These are phyloP conservation scores for Cylas formicarius DNA, from an alignment of 1,140 invertebrate genomes.

Conservation along the genomic window DNA sequence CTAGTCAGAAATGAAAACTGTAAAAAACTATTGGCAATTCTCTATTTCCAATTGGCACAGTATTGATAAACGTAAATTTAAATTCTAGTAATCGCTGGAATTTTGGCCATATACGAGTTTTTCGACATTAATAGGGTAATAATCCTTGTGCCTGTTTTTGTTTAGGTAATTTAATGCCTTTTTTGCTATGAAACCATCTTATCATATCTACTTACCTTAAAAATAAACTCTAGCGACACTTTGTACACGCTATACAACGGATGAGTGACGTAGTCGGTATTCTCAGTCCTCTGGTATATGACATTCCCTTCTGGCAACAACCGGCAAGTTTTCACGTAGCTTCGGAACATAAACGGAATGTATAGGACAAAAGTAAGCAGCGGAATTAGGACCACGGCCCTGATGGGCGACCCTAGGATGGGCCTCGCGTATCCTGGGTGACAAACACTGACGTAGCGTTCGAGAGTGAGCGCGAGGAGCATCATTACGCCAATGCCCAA, in stretches of 20 bases:
- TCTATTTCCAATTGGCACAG: too few relatives aligned
- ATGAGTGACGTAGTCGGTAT: constrained; percentile 43
- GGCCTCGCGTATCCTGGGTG: constrained; percentile 60
- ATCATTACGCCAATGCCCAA: constrained; percentile 69
- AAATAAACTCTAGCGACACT: constrained; percentile 56
- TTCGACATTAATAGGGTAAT: too few relatives aligned
- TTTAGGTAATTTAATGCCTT: too few relatives aligned
- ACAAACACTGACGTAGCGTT: constrained; percentile 75
- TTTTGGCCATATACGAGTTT: too few relatives aligned
- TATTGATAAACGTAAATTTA: too few relatives aligned
- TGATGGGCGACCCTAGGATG: constrained; percentile 50
- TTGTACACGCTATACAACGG: constrained; percentile 50
- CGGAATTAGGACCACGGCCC: constrained; percentile 56
- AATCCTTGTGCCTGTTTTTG: too few relatives aligned
- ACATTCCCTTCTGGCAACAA: constrained; percentile 42
- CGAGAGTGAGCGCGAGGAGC: constrained; percentile 70
- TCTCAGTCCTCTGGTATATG: constrained; percentile 54
- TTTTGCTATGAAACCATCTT: too few relatives aligned
- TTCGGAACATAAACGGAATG: constrained; percentile 56
- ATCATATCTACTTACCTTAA: too few relatives aligned
- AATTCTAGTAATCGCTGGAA: too few relatives aligned
- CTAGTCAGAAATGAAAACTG: too few relatives aligned
- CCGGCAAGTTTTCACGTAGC: constrained; percentile 52
- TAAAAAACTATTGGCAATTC: too few relatives aligned
- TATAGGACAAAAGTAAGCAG: constrained; percentile 57